Base-by-base conservation (phyloP, 2,888 invertebrate species). In the Lithodes maja region DNA sequence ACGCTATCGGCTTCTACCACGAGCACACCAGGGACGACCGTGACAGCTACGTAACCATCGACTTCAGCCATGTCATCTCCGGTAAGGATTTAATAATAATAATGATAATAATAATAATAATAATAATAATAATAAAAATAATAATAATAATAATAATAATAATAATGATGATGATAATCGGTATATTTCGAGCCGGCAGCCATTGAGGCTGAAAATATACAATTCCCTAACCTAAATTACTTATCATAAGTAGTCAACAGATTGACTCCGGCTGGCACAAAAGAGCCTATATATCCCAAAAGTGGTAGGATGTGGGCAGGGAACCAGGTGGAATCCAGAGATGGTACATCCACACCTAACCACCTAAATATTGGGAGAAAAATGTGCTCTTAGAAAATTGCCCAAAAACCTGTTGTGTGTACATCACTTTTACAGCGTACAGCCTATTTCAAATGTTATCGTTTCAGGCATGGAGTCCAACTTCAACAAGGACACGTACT, bases 1-100 rank as follows among this genome's bases (percentile, higher is more conserved):
- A 89, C 68, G 81, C 85, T 15, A 52, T 89, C 15, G 89, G 89
- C 68, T 89, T 89, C 85, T 80, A 83, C 82, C 89, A 89, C 33
- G 89, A 89, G 49, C 89, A 89, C 82, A 53, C 49, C 52, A 80
- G 85, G 7, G 69, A 80, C 17, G 82, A 89, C 75, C 82, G 89
- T 3, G 89, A 89, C 69, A 0, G 5, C 17, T 85, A 89, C 53
- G 81, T 89, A 52, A 15, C 3, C 15, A 89, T 89, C 9, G 9
- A 81, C 54, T 85, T 33, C 33, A 33, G 33, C 33, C 33, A 33
- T 33, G 33, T 33, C 33, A 33, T 33, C 33, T 33, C 33, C 33
- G 33, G 33, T 33, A 33, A 33, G 33, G 33, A 33, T 33, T 33
- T 33, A 17, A 82, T 69, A 69, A 33, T 9, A 17, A 82, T 82